Evolutionary conservation across 2,797 vertebrate genomes (phyloP).

Genomic region (Danio tinwini): DNA sequence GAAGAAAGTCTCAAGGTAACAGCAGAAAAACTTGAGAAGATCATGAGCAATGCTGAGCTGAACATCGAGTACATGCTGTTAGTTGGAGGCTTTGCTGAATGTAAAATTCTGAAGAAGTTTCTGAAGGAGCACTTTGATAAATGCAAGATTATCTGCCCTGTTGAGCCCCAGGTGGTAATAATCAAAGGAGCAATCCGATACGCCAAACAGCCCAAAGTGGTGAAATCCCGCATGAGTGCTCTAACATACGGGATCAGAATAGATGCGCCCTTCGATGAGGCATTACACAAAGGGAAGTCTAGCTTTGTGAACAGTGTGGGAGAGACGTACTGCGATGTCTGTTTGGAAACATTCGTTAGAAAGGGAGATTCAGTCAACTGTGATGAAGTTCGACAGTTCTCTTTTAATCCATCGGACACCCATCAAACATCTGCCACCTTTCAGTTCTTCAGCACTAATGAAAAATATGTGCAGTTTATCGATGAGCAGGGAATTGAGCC

Average conservation of each 20-base stretch:
- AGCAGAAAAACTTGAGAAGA: not conserved
- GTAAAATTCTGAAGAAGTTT: slow-evolving; percentile 48
- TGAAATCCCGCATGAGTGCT: slow-evolving; percentile 24
- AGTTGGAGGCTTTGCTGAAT: slow-evolving; percentile 62
- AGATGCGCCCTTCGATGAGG: slow-evolving; percentile 14
- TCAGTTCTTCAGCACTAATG: slow-evolving; percentile 37
- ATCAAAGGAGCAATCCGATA: slow-evolving; percentile 33
- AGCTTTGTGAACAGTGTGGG: slow-evolving; percentile 11
- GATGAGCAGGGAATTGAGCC: slow-evolving; percentile 25
- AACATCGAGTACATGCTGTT: slow-evolving; percentile 59
- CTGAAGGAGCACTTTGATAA: slow-evolving; percentile 44
- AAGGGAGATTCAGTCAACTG: slow-evolving; percentile 17
- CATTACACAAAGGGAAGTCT: slow-evolving; percentile 11
- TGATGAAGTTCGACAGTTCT: slow-evolving; percentile 12
- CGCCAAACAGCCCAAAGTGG: slow-evolving; percentile 29
- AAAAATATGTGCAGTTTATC: slow-evolving; percentile 13
- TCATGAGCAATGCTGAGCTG: slow-evolving; percentile 54
- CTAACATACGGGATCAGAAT: too few relatives aligned
- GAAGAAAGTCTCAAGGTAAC: slow-evolving; percentile 37
- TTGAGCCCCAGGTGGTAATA: slow-evolving; percentile 28
- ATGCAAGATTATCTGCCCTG: slow-evolving; percentile 36
- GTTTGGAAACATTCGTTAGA: slow-evolving; percentile 39
- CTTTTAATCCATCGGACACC: not conserved
- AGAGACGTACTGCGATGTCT: not conserved
- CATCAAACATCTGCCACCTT: slow-evolving; percentile 6